Evolutionary conservation across 2,888 invertebrate genomes (phyloP), one percentile per base, ranked within the genome.

Genomic region (Vanessa cardui): DNA sequence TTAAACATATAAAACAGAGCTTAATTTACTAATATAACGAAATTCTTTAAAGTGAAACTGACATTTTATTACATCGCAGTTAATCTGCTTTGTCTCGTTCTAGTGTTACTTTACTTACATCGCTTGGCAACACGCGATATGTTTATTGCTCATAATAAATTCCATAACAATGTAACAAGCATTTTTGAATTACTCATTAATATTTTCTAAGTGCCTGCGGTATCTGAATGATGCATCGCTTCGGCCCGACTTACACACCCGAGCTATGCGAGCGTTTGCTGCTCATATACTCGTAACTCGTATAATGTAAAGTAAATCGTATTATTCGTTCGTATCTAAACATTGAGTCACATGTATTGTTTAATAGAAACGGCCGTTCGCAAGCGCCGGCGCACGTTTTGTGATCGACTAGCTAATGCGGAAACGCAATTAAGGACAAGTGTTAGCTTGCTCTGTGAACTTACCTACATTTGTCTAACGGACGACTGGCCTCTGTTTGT

Each of bases 381-480:
- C 60, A n/a, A 21, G 61, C 50, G 64, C 63, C 56, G 52, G 66
- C 60, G 59, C 54, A 33, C 56, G 56, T 39, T 12, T 39, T n/a
- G n/a, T 31, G 47, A 56, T 56, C 52, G 58, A 12, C 45, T 63
- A 54, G 77, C 77, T 87, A 85, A 84, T 85, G 79, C 84, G 88
- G 87, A 88, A 84, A 80, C 75, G 77, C 79, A 79, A 88, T 87
- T 85, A 82, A 80, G 85, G 82, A 72, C 83, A 69, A 62, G 21
- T 62, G 63, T 61, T 64, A 31, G 63, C 61, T 68, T 59, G 62
- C 65, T 54, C 63, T 68, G 33, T 62, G 21, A 44, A 65, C 52
- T 64, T 45, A 67, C 39, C 62, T 58, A 58, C 49, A 59, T 66
- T 47, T 49, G 31, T 47, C 15, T 9, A 21, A 18, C 54, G 9